Percentiles rank a stretch among this genome's conserved stretches.
Evolutionary conservation across 2,113 vertebrate genomes (phyloP).

Genomic region (Chionis minor): DNA sequence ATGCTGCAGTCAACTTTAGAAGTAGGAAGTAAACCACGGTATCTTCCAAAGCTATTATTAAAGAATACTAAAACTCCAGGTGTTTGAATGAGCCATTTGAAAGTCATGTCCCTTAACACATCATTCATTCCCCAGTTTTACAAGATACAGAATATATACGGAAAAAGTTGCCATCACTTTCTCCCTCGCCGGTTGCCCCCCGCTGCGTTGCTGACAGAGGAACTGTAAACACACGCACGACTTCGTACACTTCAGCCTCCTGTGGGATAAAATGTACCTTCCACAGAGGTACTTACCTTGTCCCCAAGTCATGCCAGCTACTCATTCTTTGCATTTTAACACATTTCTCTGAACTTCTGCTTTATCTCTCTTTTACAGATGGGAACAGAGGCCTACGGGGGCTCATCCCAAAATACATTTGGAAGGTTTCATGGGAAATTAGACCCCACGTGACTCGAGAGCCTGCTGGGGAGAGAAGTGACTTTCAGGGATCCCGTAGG

Average conservation of each 20-base stretch:
- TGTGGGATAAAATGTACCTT: not conserved
- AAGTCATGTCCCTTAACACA: not conserved
- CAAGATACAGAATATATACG: not conserved
- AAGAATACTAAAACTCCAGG: not conserved
- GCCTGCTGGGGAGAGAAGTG: not conserved
- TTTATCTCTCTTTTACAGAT: not conserved
- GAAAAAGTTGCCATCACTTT: not conserved
- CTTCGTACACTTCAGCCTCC: not conserved
- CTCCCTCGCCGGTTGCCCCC: not conserved
- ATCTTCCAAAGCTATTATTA: not conserved
- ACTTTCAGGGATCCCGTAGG: not conserved
- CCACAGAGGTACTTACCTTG: fast-evolving
- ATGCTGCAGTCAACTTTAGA: not conserved
- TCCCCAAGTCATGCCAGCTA: not conserved
- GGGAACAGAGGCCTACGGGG: not conserved
- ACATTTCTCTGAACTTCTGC: not conserved
- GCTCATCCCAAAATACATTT: not conserved
- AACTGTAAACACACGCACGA: not conserved
- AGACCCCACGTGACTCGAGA: not conserved
- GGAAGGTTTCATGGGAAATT: not conserved
- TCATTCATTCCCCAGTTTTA: not conserved
- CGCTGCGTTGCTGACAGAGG: not conserved
- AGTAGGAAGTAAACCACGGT: not conserved
- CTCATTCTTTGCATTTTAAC: not conserved
- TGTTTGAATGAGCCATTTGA: not conserved